phyloP scores from a whole-genome alignment of 2,797 vertebrate species.

The Danio aesculapii region DNA sequence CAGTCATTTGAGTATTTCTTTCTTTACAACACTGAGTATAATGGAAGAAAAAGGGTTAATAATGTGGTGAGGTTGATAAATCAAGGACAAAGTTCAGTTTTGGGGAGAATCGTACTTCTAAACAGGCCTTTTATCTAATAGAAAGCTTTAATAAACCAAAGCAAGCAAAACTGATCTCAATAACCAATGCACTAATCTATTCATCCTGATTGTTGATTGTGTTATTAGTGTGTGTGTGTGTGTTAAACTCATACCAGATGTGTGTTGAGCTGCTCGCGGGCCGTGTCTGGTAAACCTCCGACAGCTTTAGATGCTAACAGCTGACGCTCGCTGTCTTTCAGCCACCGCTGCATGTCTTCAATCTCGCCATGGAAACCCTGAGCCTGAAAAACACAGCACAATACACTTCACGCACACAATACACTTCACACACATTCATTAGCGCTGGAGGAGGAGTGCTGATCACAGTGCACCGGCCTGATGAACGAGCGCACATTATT shows the following conservation, averaged over 20 bases:
- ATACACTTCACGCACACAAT: slow-evolving; percentile 66
- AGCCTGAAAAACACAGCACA: slow-evolving; percentile 87
- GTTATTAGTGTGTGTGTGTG: slow-evolving; percentile 75
- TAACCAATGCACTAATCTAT: background rate
- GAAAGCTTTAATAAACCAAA: background rate
- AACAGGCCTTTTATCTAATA: too few species aligned
- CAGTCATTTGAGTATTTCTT: too few species aligned
- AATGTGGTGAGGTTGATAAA: too few species aligned
- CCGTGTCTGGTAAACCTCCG: slow-evolving; percentile 98
- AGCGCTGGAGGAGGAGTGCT: slow-evolving; percentile 47
- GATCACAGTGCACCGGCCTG: slow-evolving; percentile 31
- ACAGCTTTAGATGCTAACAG: slow-evolving; percentile 96
- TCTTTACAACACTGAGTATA: too few species aligned
- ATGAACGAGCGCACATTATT: slow-evolving; percentile 38
- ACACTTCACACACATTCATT: slow-evolving; percentile 67
- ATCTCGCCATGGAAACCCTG: slow-evolving; percentile 99
- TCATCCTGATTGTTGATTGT: slow-evolving; percentile 20
- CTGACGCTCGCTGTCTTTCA: slow-evolving; percentile 97
- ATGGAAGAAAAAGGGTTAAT: too few species aligned
- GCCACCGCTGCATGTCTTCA: slow-evolving; percentile 98
- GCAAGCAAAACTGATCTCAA: background rate
- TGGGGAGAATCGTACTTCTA: too few species aligned
- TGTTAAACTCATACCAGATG: slow-evolving; percentile 93
- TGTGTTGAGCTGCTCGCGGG: slow-evolving; percentile 94
- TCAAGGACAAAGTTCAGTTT: too few species aligned